Conservation (phyloP, 2,797 vertebrate species). For the Enteromius trimaculatus region DNA sequence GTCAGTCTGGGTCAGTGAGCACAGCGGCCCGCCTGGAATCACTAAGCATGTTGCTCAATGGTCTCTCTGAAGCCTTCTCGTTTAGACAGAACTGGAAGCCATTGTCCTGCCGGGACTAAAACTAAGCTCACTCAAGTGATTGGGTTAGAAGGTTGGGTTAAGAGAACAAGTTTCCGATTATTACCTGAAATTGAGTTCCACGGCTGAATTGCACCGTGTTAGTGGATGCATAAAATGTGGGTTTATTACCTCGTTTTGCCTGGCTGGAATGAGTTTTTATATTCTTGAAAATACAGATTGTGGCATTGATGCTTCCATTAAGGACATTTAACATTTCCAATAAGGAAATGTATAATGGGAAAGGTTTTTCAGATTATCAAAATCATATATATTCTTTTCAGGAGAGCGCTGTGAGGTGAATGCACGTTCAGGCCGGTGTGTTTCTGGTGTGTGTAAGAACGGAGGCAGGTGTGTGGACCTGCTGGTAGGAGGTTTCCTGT, state of each 20-base stretch:
- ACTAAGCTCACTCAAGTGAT: slow-evolving; percentile 12
- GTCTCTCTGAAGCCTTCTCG: slow-evolving; percentile 7
- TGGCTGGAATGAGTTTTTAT: neutral
- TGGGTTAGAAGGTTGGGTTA: slow-evolving; percentile 24
- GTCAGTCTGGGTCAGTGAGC: slow-evolving; percentile 58
- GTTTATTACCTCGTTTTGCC: slow-evolving; percentile 25
- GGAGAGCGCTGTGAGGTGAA: slow-evolving; percentile 86
- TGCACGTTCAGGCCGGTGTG: slow-evolving; percentile 81
- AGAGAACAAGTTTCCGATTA: slow-evolving; percentile 10
- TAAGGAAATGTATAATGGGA: neutral
- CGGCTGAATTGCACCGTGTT: neutral
- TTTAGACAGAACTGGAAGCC: slow-evolving; percentile 20
- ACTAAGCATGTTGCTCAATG: slow-evolving; percentile 30
- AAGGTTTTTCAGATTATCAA: neutral
- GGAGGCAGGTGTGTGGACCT: slow-evolving; percentile 87
- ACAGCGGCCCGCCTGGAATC: slow-evolving; percentile 34
- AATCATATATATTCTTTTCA: slow-evolving; percentile 54
- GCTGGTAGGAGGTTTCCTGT: slow-evolving; percentile 87
- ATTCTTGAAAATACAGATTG: neutral
- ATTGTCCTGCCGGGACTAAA: slow-evolving; percentile 28
- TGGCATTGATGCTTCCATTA: neutral
- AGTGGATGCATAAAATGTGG: slow-evolving; percentile 8
- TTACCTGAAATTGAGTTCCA: slow-evolving; percentile 17
- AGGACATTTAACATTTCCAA: neutral
- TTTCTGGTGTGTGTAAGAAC: slow-evolving; percentile 83